Evolutionary conservation across 1,140 invertebrate genomes (phyloP).

Genomic region (Marisa cornuarietis): DNA sequence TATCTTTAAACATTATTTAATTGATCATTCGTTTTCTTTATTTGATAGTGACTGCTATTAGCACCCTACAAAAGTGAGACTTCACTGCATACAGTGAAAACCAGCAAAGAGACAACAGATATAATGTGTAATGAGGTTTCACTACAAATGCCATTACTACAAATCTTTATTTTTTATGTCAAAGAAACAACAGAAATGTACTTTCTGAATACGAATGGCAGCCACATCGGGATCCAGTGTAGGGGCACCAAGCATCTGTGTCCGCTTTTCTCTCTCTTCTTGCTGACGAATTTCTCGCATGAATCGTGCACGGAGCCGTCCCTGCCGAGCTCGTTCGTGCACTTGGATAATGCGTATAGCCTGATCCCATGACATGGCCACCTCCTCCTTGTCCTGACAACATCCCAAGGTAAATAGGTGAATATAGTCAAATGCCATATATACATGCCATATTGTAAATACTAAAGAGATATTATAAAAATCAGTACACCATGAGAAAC

Average conservation of each 20-base stretch:
- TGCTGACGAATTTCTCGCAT: conserved; percentile 84
- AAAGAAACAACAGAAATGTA: conserved; percentile 23
- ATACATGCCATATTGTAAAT: not conserved
- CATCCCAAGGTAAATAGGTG: conserved; percentile 5
- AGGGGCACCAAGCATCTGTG: conserved; percentile 55
- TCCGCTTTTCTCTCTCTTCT: conserved; percentile 60
- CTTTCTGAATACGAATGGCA: conserved; percentile 65
- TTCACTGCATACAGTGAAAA: no score
- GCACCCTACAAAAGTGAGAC: no score
- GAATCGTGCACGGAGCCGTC: conserved; percentile 79
- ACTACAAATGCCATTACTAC: no score
- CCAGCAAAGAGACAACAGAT: no score
- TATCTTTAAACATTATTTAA: no score
- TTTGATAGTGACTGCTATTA: no score
- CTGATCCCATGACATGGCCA: conserved; percentile 79
- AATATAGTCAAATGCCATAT: not conserved
- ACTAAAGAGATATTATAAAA: not conserved
- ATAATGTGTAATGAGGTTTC: no score
- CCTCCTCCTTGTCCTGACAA: conserved; percentile 59
- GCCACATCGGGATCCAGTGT: conserved; percentile 63
- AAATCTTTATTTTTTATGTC: no score
- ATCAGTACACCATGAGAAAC: not conserved
- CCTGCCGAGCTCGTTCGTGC: conserved; percentile 90
- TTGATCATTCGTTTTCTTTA: no score
- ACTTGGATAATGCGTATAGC: conserved; percentile 87